Percentiles rank a stretch among this genome's conserved stretches.
These are phyloP conservation scores for Linnaemya vulpina DNA, from an alignment of 2,888 invertebrate genomes.

Conservation along the genomic window DNA sequence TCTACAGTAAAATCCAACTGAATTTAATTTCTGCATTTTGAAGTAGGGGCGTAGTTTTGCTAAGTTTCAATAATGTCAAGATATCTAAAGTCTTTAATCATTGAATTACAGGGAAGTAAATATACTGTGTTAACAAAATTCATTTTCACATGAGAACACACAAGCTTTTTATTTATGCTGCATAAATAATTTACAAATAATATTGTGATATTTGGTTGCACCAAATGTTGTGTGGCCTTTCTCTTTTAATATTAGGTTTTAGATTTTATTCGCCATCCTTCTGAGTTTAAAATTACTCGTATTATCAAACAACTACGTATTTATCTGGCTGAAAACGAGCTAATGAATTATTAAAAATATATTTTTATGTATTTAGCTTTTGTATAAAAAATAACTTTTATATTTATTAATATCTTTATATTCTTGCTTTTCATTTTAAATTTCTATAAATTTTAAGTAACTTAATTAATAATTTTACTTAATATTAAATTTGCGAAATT, in stretches of 20 bases:
- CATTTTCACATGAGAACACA: neutral
- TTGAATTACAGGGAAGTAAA: neutral
- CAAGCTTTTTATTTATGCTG: neutral
- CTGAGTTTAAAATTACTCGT: too few species aligned
- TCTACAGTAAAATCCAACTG: neutral
- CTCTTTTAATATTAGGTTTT: too few species aligned
- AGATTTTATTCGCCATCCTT: too few species aligned
- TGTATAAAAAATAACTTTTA: slow-evolving; percentile 68
- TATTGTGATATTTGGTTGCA: too few species aligned
- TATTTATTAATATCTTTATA: slow-evolving; percentile 60
- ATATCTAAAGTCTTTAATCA: slow-evolving; percentile 9
- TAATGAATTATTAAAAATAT: neutral
- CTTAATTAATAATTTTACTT: slow-evolving; percentile 66
- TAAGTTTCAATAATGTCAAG: slow-evolving; percentile 7
- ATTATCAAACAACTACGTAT: too few species aligned
- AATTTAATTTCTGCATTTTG: neutral
- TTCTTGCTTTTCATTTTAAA: slow-evolving; percentile 55
- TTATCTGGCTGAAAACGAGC: too few species aligned
- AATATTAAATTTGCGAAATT: slow-evolving; percentile 58
- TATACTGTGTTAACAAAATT: neutral
- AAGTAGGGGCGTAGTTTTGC: slow-evolving; percentile 18
- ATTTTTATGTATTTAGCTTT: slow-evolving; percentile 40
- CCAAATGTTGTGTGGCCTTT: too few species aligned
- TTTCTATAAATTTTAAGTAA: slow-evolving; percentile 68
- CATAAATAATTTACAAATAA: too few species aligned